phyloP scores from a whole-genome alignment of 23 tunicate species.

The Styela clava region DNA sequence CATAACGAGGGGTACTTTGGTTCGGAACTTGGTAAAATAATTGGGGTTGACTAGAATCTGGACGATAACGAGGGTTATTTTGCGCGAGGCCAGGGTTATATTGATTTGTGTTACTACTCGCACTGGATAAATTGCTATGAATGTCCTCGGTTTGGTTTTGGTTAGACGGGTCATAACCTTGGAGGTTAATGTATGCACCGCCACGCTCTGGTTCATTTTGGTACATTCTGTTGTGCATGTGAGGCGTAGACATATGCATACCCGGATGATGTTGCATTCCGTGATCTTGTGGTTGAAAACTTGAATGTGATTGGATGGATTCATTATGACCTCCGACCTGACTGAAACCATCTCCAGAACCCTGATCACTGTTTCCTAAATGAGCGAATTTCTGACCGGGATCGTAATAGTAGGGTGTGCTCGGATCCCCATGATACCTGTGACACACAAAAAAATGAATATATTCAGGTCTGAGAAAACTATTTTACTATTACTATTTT shows the following conservation, averaged over 20 bases:
- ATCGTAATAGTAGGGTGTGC: conserved; percentile 72
- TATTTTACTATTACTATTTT: too few species aligned
- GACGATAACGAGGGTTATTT: conserved; percentile 10
- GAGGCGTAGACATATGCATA: conserved; percentile 12
- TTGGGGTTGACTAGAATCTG: background rate
- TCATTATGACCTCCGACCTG: background rate
- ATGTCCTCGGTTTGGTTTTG: conserved; percentile 40
- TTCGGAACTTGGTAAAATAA: conserved; percentile 11
- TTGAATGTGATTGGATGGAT: background rate
- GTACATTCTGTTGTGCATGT: conserved; percentile 13
- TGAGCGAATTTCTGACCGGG: conserved; percentile 63
- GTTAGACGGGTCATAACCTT: conserved; percentile 45
- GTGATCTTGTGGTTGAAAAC: background rate
- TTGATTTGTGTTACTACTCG: conserved; percentile 36
- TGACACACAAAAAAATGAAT: background rate
- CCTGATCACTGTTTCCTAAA: conserved; percentile 8
- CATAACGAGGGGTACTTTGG: conserved; percentile 13
- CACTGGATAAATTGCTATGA: conserved; percentile 52
- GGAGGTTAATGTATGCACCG: conserved; percentile 53
- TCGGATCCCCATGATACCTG: conserved; percentile 43
- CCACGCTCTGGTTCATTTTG: conserved; percentile 31
- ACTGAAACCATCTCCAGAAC: background rate
- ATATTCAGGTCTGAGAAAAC: too few species aligned
- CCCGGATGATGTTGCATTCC: conserved; percentile 18
- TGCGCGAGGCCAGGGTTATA: conserved; percentile 12